These are phyloP conservation scores for Bradysia coprophila DNA, from an alignment of 1,140 invertebrate species.

Conservation along the genomic window DNA sequence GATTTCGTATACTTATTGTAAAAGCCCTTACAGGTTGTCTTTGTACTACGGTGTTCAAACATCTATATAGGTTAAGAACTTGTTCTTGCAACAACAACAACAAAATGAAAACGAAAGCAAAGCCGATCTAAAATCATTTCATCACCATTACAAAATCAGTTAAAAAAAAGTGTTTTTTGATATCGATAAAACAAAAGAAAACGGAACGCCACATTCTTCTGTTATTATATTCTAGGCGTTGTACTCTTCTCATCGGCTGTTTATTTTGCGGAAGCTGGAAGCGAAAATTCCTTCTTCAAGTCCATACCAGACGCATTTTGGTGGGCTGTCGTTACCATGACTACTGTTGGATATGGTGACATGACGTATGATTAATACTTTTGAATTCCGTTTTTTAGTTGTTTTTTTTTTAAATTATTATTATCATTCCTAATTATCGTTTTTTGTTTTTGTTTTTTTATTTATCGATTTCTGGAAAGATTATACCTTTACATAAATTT, in stretches of 20 bases:
- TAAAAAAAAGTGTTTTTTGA: not conserved
- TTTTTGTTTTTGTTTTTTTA: no score
- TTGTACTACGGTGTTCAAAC: no score
- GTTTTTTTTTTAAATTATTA: not conserved
- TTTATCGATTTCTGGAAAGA: no score
- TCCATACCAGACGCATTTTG: conserved; percentile 97
- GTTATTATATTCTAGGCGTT: conserved; percentile 65
- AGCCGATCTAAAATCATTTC: not conserved
- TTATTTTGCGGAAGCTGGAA: conserved; percentile 97
- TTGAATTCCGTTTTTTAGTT: not conserved
- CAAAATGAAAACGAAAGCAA: not conserved
- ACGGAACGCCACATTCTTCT: not conserved
- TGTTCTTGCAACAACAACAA: not conserved
- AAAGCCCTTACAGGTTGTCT: no score
- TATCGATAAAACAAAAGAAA: not conserved
- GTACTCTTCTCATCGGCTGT: conserved; percentile 98
- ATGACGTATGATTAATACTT: conserved; percentile 70
- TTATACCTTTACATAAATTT: no score
- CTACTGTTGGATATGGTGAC: conserved; percentile 99
- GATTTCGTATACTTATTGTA: no score
- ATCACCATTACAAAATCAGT: not conserved
- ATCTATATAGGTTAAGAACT: no score
- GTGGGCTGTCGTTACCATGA: conserved; percentile 99
- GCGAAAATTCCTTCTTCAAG: conserved; percentile 96
- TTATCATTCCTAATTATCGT: not conserved